Evolutionary conservation across 2,797 vertebrate genomes (phyloP).

Genomic region (Sebastes minor): DNA sequence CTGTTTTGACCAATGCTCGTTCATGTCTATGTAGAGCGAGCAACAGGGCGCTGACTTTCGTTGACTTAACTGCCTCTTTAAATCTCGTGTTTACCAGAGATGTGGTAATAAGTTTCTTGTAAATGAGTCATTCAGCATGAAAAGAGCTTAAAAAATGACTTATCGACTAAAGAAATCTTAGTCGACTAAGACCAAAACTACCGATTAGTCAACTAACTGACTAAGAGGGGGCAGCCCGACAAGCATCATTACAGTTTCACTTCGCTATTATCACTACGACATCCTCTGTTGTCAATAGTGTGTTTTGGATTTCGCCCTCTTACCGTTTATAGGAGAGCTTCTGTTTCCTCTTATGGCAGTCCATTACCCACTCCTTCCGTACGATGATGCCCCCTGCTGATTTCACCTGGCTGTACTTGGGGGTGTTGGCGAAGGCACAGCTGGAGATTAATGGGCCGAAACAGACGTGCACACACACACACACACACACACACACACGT

Average conservation of each 20-base stretch:
- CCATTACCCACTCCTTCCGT: constrained; percentile 90
- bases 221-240: too few species aligned
- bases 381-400: constrained; percentile 88
- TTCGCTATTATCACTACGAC: background rate
- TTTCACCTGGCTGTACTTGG: constrained; percentile 93
- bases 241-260: background rate
- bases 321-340: constrained; percentile 86
- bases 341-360: constrained; percentile 87
- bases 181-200: too few species aligned
- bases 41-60: too few species aligned
- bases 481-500: constrained; percentile 3
- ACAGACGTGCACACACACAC: constrained; percentile 5
- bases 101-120: too few species aligned
- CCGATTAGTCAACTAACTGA: too few species aligned
- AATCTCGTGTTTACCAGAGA: too few species aligned
- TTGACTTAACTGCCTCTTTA: too few species aligned
- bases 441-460: constrained; percentile 66
- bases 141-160: too few species aligned
- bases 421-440: constrained; percentile 93
- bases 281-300: accelerated
- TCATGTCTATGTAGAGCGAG: too few species aligned
- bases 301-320: background rate
- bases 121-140: too few species aligned
- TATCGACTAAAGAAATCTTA: too few species aligned
- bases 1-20: too few species aligned